Base-by-base conservation (phyloP, 2,113 vertebrate species). In the Strix aluco region DNA sequence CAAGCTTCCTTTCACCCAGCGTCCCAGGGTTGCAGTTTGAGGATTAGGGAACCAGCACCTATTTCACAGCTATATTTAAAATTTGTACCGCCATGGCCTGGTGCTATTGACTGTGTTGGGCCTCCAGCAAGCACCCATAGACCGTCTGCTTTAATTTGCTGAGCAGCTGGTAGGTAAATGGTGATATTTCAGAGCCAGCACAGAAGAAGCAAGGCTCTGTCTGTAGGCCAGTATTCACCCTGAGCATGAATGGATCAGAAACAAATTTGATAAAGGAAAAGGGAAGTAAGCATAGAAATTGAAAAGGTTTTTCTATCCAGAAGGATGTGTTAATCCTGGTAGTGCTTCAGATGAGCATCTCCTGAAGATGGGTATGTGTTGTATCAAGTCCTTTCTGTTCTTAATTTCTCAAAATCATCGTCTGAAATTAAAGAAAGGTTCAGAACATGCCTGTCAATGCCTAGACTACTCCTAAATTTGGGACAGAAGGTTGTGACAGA, bases 21-120 rank as follows among this genome's bases (percentile, higher is more conserved):
- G 1, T 30, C 52, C 61, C 34, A 19, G n/a, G 54, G 51, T 5
- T 9, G 3, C 0, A 0, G 27, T 19, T 62, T 38, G 46, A 90
- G 51, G 55, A 80, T 80, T 83, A 59, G n/a, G 47, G 51, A 95
- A 40, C 30, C 36, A 93, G 49, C 42, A 81, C 52, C 51, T 65
- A 34, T 81, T 81, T 92, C 57, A 67, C 34, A 92, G 59, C 36
- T 66, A 18, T 42, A 14, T 51, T 74, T 66, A 55, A 77, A 32
- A 22, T 84, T 65, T 94, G n/a, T 84, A 55, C 20, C 25, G 1
- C 4, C 21, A 17, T 44, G 47, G 30, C 40, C 52, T 69, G 34
- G 15, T 89, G 73, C 40, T 81, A 8, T 13, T 65, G 70, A 69
- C 65, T 34, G 40, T 32, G 34, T 10, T 52, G 91, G 69, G 55